phyloP scores from a whole-genome alignment of 2,797 vertebrate genomes.

The Margarornis squamiger region DNA sequence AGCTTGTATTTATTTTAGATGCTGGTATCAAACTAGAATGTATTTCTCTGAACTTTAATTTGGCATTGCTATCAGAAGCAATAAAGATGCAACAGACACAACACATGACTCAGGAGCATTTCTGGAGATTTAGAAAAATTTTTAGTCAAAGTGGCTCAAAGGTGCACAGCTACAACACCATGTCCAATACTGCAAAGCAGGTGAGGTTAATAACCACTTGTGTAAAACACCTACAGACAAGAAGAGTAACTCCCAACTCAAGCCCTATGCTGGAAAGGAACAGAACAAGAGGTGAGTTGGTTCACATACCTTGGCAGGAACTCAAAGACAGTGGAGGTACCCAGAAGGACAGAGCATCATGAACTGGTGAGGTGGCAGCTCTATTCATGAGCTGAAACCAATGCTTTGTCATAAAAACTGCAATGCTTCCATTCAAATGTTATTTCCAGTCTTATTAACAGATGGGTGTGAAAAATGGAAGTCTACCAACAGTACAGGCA shows the following conservation, averaged over 20 bases:
- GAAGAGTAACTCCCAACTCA: background rate
- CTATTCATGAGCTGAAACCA: background rate
- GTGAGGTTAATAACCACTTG: background rate
- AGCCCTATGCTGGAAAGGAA: background rate
- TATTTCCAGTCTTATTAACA: slow-evolving; percentile 15
- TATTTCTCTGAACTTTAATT: background rate
- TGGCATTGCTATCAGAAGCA: background rate
- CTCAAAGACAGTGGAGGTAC: background rate
- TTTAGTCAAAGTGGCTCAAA: background rate
- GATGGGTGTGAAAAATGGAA: slow-evolving; percentile 18
- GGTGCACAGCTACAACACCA: background rate
- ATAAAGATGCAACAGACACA: background rate
- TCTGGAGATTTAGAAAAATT: background rate
- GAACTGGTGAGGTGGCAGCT: background rate
- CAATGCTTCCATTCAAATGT: background rate
- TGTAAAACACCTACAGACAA: background rate
- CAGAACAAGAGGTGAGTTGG: background rate
- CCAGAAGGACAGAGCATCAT: background rate
- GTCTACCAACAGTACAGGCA: background rate
- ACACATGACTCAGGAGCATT: background rate
- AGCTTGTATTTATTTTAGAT: background rate
- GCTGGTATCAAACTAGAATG: background rate
- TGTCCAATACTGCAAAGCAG: background rate
- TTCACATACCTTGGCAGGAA: background rate
- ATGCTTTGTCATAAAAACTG: background rate